These are phyloP conservation scores for Mus musculus DNA, from an alignment of 2,113 vertebrate species.

Conservation along the genomic window GRCm39 chr5:54980001-54980500, in stretches of 20 bases:
- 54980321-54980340: slow-evolving; percentile 43
- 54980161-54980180: slow-evolving; percentile 3
- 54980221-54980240: slow-evolving; percentile 59
- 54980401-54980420: not conserved
- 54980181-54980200: slow-evolving; percentile 24
- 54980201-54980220: slow-evolving; percentile 63
- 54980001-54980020: slow-evolving; percentile 75
- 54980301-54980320: slow-evolving; percentile 1
- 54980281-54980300: slow-evolving; percentile 42
- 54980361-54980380: not conserved
- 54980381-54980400: not conserved
- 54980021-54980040: slow-evolving; percentile 79
- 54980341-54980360: not conserved
- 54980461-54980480: not conserved
- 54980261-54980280: slow-evolving; percentile 40
- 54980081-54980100: slow-evolving; percentile 74
- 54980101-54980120: slow-evolving; percentile 66
- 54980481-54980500: slow-evolving; percentile 34
- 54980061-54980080: slow-evolving; percentile 72
- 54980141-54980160: slow-evolving; percentile 65
- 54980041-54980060: slow-evolving; percentile 79
- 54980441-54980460: not conserved
- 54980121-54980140: slow-evolving; percentile 46
- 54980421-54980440: not conserved
- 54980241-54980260: slow-evolving; percentile 66